Evolutionary conservation across 2,113 vertebrate genomes (phyloP), one percentile per base, ranked within the genome.

Genomic region (Strix aluco): DNA sequence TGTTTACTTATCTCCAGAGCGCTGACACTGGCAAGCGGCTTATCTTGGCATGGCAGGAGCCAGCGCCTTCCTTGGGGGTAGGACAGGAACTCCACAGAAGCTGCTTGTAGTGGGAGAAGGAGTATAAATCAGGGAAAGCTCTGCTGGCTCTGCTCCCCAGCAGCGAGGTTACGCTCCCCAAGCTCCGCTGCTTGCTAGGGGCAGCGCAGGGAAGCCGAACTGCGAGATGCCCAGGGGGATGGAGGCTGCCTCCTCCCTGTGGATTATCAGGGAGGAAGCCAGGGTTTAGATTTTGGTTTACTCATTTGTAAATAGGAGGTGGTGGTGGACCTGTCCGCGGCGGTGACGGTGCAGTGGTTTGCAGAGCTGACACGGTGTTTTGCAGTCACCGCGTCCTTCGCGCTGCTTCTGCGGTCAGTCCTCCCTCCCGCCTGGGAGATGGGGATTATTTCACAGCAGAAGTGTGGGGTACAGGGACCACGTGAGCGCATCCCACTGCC

Each of bases 1-100:
- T 92, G 92, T 94, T 95, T 91, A 65, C 88, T 92, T 81, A 86
- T 96, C 92, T 94, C 57, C 86, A 67, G 77, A 95, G 88, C 57
- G 1, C 95, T 90, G 90, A 92, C 92, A 93, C 69, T 78, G 95
- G 88, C 90, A 83, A 80, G 47, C 16, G 1, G 52, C 83, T 96
- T 95, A 97, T 97, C 96, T 94, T 36, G 1, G 58, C 12, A 0
- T 34, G 55, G 78, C 95, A 93, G 92, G 79, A 96, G 90, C 52
- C 96, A 86, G 94, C 42, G 34, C 86, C 88, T 97, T 96, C 90
- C 92, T 96, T 65, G 61, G 58, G 93, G 84, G 77, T 47, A 85
- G 75, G 61, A 91, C 77, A 94, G 95, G 96, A 95, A 86, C 96
- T 91, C 52, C 62, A 72, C 73, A 75, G 81, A 79, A 94, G 91